Evolutionary conservation across 2,888 invertebrate genomes (phyloP), one percentile per base, ranked within the genome.

Genomic region (Drosophila engyochracea): DNA sequence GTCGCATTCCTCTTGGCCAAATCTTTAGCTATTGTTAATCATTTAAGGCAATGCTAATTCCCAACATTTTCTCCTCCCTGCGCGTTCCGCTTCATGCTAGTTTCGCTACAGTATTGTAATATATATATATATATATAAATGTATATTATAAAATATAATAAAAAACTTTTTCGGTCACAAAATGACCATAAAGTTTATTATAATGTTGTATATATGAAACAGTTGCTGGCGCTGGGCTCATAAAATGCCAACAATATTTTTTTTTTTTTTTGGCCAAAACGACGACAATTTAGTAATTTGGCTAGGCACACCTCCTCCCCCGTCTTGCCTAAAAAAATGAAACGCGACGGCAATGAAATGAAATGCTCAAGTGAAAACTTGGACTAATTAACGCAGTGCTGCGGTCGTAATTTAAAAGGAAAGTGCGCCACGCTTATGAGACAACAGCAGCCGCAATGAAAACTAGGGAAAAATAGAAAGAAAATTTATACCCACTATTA

Each of bases 181-280:
- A 85, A 85, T 76, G 81, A 57, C 72, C 86, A 90, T 85, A 83
- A 90, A 85, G 90, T 85, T 88, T 83, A 88, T 87, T 71, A 79
- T 83, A 85, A 74, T 80, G 54, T 68, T 61, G 55, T 67, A 69
- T 70, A 69, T 64, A 59, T 69, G 63, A 72, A 79, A 81, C 77
- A 68, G 77, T 66, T 73, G 62, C 65, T 65, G 33, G 44, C 62
- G 49, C 53, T 55, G 64, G 54, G 57, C 68, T 63, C 73, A 52
- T 65, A 53, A 81, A 79, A 69, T 53, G 63, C 47, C 61, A 75
- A 76, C 51, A 70, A 58, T 37, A 70, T 49, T 41, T 19, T 39
- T 62, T 37, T 52, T 44, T 28, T 47, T 44, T 69, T 70, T 57
- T 28, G 28, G 54, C 49, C 22, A 61, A 73, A 72, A 53, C 53